These are phyloP conservation scores for Trachelipus rathkii DNA, from an alignment of 1,140 invertebrate species.

Conservation along the genomic window DNA sequence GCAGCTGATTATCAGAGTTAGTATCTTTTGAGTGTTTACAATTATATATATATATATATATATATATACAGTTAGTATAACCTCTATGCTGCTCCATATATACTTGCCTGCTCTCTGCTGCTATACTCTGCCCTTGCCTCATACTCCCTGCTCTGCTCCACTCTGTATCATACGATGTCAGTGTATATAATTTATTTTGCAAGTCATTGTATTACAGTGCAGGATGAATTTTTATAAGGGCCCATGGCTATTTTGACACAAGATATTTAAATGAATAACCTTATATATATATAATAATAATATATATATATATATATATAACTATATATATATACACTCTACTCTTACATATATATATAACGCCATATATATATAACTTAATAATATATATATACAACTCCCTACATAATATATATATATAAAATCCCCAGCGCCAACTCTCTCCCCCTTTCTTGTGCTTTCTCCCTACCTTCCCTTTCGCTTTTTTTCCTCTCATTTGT, in stretches of 20 bases:
- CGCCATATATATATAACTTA: background rate
- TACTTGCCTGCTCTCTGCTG: no score
- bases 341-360: background rate
- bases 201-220: background rate
- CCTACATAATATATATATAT: slow-evolving; percentile 1
- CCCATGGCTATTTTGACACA: background rate
- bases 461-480: background rate
- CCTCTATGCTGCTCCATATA: no score
- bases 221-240: background rate
- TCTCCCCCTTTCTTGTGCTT: background rate
- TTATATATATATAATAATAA: background rate
- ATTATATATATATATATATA: background rate
- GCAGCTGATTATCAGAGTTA: slow-evolving; percentile 51
- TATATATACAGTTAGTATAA: background rate
- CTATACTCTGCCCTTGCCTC: no score
- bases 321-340: background rate
- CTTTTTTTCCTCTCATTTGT: no score
- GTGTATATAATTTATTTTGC: background rate
- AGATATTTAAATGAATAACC: background rate
- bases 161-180: background rate
- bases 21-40: background rate
- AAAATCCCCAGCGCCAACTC: background rate
- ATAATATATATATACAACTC: background rate
- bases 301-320: slow-evolving; percentile 15
- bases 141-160: background rate